Base-by-base conservation (phyloP, 1,140 invertebrate species). In the Cotesia chilonis region DNA sequence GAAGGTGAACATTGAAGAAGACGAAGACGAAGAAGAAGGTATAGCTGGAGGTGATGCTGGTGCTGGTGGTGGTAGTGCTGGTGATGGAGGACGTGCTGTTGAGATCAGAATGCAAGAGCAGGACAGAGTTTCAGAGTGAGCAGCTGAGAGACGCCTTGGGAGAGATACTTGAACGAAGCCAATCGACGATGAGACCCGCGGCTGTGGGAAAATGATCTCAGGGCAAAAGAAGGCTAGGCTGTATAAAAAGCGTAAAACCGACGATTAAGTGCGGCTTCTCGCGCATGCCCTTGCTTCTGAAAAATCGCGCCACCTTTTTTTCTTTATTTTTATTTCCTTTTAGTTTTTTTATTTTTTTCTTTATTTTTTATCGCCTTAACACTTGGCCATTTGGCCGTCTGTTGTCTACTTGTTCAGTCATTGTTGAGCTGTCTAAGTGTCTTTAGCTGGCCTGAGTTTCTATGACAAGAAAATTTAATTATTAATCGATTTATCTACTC, bases 141-240 rank as follows among this genome's bases (percentile, higher is more conserved):
- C 14, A 9, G 14, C 57, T 12, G n/a, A 36, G 70, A 65, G 28
- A 67, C 70, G 70, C 70, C 70, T 72, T 28, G 52, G 61, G 52
- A 74, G 64, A 71, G 71, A 77, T 67, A 75, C 63, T 66, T 72
- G 60, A 70, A 76, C 76, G 79, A 80, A 75, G 59, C 65, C 75
- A 76, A 70, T 73, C 74, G 74, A 74, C 75, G 57, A 69, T 57
- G 68, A 72, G 71, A 67, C 71, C 73, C 66, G 76, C 76, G 76
- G 79, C 83, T 84, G 83, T 84, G 83, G 83, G 83, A 84, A 83
- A 84, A 83, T 77, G 80, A 84, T 83, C 80, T 75, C 74, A 75
- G 72, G 70, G 57, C 77, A 75, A 77, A 77, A 77, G 73, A 76
- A 77, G 73, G 66, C 70, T 73, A 73, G 68, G 71, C 55, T 64